Percentiles rank a stretch among this genome's conserved stretches.
phyloP scores from a whole-genome alignment of 2,113 vertebrate species.

The Conger conger region DNA sequence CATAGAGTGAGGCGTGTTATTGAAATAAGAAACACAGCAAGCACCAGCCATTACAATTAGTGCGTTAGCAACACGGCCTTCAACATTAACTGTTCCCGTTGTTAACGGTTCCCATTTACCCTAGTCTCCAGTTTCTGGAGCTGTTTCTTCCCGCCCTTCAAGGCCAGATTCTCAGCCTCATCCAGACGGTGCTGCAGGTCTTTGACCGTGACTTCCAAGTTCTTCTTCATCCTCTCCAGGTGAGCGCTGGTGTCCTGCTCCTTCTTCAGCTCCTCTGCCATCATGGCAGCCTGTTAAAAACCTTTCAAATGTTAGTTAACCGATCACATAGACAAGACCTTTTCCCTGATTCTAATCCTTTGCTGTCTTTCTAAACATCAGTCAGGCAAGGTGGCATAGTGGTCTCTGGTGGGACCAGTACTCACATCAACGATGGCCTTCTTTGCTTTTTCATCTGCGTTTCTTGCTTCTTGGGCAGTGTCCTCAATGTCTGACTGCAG shows the following conservation, averaged over 20 bases:
- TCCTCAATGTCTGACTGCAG: constrained; percentile 58
- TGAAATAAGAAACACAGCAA: background rate
- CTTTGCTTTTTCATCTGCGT: constrained; percentile 54
- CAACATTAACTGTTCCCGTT: background rate
- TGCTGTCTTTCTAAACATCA: background rate
- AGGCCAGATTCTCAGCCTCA: constrained; percentile 73
- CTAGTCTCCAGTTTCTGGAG: constrained; percentile 78
- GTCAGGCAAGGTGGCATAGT: background rate
- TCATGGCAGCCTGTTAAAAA: constrained; percentile 59
- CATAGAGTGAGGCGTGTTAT: background rate
- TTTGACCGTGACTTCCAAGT: constrained; percentile 68
- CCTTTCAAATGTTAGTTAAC: too few species aligned
- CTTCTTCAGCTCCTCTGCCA: constrained; percentile 74
- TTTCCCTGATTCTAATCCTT: background rate
- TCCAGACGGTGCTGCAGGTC: constrained; percentile 73
- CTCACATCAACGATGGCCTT: constrained; percentile 59
- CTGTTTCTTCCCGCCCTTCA: constrained; percentile 77
- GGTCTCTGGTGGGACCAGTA: background rate
- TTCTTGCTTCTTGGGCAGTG: constrained; percentile 47
- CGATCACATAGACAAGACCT: background rate
- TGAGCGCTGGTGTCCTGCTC: constrained; percentile 68
- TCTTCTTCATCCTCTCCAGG: constrained; percentile 68
- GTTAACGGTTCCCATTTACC: constrained; percentile 22
- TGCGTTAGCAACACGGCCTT: background rate
- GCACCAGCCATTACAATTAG: background rate